phyloP scores from a whole-genome alignment of 2,113 vertebrate species.

The Falco punctatus region DNA sequence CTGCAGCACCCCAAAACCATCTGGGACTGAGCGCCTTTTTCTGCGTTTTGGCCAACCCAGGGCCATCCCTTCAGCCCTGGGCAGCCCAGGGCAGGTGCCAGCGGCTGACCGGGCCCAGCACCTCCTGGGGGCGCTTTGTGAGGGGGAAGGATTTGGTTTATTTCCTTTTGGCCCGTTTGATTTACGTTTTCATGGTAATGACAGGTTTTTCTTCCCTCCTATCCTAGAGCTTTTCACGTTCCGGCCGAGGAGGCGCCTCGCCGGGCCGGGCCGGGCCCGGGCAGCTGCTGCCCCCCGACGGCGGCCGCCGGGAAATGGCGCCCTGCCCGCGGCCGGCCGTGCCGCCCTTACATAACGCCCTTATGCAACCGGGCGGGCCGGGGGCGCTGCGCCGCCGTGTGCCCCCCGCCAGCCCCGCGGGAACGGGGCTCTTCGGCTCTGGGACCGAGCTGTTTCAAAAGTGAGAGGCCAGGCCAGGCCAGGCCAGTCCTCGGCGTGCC shows the following conservation, averaged over 20 bases:
- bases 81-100: slow-evolving; percentile 13
- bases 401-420: fast-evolving
- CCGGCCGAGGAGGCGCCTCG: background rate
- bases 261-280: background rate
- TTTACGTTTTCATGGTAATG: background rate
- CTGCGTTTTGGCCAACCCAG: fast-evolving
- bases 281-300: slow-evolving; percentile 74
- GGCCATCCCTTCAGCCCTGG: background rate
- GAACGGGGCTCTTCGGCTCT: fast-evolving
- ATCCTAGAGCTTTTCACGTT: slow-evolving; percentile 23
- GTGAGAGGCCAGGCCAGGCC: background rate
- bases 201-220: background rate
- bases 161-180: slow-evolving; percentile 30
- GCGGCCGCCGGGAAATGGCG: slow-evolving; percentile 5
- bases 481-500: background rate
- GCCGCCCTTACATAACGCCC: slow-evolving; percentile 44
- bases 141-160: background rate
- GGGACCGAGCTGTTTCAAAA: background rate
- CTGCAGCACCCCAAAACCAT: background rate
- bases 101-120: background rate
- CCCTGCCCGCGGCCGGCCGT: slow-evolving; percentile 24
- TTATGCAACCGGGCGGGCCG: background rate
- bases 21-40: fast-evolving
- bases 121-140: background rate
- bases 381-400: background rate